Conservation (phyloP, 2,888 invertebrate species). For the Drosophila meridionalis region DNA sequence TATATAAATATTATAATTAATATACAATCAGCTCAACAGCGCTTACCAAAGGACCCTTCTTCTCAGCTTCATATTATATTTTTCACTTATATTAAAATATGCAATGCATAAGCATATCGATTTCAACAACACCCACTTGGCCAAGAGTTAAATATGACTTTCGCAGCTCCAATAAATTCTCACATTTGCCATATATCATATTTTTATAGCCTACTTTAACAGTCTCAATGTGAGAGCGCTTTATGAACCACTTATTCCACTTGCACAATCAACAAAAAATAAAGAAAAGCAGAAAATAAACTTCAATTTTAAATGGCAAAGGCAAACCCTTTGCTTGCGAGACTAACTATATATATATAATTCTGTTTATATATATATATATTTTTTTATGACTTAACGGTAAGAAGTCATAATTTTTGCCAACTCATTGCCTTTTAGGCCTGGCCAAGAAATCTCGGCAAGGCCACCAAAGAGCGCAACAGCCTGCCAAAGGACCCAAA, state of each 20-base stretch:
- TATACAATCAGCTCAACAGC: no score
- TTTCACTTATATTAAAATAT: not conserved
- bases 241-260: constrained; percentile 41
- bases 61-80: not conserved
- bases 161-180: constrained; percentile 1
- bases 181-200: not conserved
- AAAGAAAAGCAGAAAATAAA: constrained; percentile 27
- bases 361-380: constrained; percentile 13
- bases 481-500: constrained; percentile 26
- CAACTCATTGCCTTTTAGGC: constrained; percentile 70
- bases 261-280: constrained; percentile 28
- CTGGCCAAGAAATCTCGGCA: constrained; percentile 54
- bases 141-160: not conserved
- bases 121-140: not conserved
- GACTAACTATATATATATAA: not conserved
- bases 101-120: not conserved
- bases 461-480: constrained; percentile 43
- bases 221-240: constrained; percentile 3
- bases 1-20: no score
- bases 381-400: constrained; percentile 65
- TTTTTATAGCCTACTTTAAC: constrained; percentile 4
- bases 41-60: not conserved
- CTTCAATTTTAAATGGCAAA: constrained; percentile 73
- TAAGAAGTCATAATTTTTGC: constrained; percentile 73
- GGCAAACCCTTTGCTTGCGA: constrained; percentile 41